These are phyloP conservation scores for Meloidogyne hapla DNA, from an alignment of 1,140 invertebrate species.

Conservation along the genomic window DNA sequence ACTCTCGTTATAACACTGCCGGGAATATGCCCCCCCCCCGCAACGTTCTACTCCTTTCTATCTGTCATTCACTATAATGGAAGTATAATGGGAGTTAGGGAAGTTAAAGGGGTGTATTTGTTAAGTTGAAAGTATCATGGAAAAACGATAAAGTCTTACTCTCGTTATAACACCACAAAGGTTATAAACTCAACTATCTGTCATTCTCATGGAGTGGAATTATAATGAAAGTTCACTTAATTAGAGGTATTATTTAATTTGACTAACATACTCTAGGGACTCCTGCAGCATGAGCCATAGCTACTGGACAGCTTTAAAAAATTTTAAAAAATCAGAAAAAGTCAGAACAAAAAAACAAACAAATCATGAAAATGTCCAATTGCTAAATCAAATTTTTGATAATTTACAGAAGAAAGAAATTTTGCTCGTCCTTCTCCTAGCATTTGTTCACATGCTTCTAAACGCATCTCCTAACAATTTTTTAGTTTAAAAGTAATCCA, in stretches of 20 bases:
- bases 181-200: too few species aligned
- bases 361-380: constrained; percentile 63
- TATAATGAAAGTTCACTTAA: too few species aligned
- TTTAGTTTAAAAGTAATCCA: constrained; percentile 3
- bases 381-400: constrained; percentile 53
- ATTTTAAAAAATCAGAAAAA: not conserved
- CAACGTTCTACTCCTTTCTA: too few species aligned
- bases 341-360: constrained; percentile 2
- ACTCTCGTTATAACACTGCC: too few species aligned
- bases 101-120: too few species aligned
- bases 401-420: constrained; percentile 17
- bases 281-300: constrained; percentile 49
- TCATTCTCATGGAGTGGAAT: too few species aligned
- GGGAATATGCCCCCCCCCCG: too few species aligned
- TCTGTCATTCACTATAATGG: too few species aligned
- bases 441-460: constrained; percentile 63
- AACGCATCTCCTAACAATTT: constrained; percentile 42
- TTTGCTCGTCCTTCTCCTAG: constrained; percentile 31
- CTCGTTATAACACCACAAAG: too few species aligned
- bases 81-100: too few species aligned
- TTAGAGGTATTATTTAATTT: not conserved
- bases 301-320: constrained; percentile 50
- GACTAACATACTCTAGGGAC: constrained; percentile 43
- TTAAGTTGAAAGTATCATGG: too few species aligned
- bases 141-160: too few species aligned